Percentiles rank a stretch among this genome's conserved stretches.
These are phyloP conservation scores for Eupristina koningsbergeri DNA, from an alignment of 1,140 invertebrate species.

Conservation along the genomic window DNA sequence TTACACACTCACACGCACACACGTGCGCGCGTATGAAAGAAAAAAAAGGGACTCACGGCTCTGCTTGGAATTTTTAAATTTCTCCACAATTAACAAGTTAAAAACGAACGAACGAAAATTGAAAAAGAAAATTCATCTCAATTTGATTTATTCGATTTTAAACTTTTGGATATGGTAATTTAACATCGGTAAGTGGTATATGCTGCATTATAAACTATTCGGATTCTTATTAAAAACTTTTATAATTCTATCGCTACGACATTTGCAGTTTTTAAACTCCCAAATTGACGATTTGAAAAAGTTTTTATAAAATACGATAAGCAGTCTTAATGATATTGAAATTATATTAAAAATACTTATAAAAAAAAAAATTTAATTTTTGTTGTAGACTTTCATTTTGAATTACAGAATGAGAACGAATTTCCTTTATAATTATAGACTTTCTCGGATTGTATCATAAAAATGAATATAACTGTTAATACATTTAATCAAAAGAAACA, in stretches of 20 bases:
- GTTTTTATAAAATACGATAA: neutral
- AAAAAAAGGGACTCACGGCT: neutral
- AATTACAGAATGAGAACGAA: too few relatives aligned
- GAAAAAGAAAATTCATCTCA: neutral
- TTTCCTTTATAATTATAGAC: too few relatives aligned
- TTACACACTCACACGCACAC: neutral
- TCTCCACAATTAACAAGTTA: constrained; percentile 11
- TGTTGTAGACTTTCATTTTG: too few relatives aligned
- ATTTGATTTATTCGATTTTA: neutral
- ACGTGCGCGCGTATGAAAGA: neutral
- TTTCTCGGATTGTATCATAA: too few relatives aligned
- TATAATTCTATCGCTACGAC: neutral
- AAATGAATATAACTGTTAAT: too few relatives aligned
- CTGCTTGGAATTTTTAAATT: neutral
- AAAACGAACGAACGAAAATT: neutral
- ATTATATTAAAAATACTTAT: neutral
- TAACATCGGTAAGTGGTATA: neutral
- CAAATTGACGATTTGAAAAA: neutral
- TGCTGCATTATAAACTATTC: neutral
- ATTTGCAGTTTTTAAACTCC: neutral
- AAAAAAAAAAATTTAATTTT: neutral
- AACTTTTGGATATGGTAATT: constrained; percentile 4
- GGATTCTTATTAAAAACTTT: constrained; percentile 35
- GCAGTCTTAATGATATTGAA: neutral
- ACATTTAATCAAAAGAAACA: too few relatives aligned